These are phyloP conservation scores for Coregonus sp. DNA, from an alignment of 2,797 vertebrate species.

Conservation along the genomic window DNA sequence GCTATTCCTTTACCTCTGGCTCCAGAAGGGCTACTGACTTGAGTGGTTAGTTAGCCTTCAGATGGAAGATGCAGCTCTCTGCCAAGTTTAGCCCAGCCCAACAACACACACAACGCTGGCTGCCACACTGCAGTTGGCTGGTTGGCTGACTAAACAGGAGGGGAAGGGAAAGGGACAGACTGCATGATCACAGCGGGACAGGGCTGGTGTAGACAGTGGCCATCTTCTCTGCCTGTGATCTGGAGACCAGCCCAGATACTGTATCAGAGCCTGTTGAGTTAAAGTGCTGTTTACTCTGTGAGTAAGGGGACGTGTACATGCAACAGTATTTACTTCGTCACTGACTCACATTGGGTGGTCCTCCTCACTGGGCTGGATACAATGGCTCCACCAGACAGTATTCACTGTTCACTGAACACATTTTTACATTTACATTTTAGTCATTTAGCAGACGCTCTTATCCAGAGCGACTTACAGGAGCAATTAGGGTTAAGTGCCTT, in stretches of 20 bases:
- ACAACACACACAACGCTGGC: constrained; percentile 32
- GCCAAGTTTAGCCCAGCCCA: constrained; percentile 56
- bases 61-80: constrained; percentile 51
- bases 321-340: constrained; percentile 70
- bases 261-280: constrained; percentile 48
- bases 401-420: constrained; percentile 66
- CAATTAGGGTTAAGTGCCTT: too few species aligned
- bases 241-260: constrained; percentile 67
- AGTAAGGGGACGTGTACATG: constrained; percentile 39
- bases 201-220: constrained; percentile 20
- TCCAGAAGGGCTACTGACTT: constrained; percentile 50
- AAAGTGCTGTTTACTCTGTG: constrained; percentile 65
- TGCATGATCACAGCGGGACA: constrained; percentile 34
- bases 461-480: too few species aligned
- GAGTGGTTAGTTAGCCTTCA: constrained; percentile 52
- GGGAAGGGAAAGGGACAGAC: constrained; percentile 38
- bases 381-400: constrained; percentile 75
- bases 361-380: constrained; percentile 61
- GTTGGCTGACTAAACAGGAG: constrained; percentile 47
- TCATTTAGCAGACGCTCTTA: too few species aligned
- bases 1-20: constrained; percentile 49
- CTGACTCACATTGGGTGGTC: constrained; percentile 72
- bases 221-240: constrained; percentile 41
- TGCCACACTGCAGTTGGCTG: constrained; percentile 39
- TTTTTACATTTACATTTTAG: too few species aligned